Evolutionary conservation across 2,888 invertebrate genomes (phyloP), one percentile per base, ranked within the genome.

Genomic region (Griposia aprilina): DNA sequence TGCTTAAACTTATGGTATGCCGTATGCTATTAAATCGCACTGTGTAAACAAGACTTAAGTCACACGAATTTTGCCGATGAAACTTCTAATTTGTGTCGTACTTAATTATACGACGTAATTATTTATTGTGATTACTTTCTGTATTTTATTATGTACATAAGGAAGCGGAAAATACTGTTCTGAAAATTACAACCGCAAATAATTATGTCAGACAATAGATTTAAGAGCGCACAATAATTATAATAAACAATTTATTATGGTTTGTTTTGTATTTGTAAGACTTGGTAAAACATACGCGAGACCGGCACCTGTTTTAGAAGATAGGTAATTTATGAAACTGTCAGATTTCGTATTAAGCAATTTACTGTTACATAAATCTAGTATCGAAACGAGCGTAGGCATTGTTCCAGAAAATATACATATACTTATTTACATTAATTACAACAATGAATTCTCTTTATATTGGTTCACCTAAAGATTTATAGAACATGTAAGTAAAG

Each of bases 121-220:
- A 57, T 65, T 71, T 78, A 79, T 57, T 70, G 45, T 26, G 23
- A 78, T 78, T 41, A 48, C 8, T 30, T 50, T 70, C 55, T 63
- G 57, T 20, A 57, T 78, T 79, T 57, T 15, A 79, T 69, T 69
- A 41, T 20, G 45, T 30, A 63, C 26, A 26, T 70, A 50, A 41
- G 63, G 55, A 78, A 78, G 70, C 55, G 57, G 55, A 50, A 68
- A 62, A 48, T 78, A 57, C n/a, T 69, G 26, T 7, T 23, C 15
- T 23, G 48, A 50, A 78, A 78, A 78, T 70, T 65, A 78, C 30
- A 57, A 63, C 48, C 8, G 50, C 3, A n/a, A 48, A 70, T 70
- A 70, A 70, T 70, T 41, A 50, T 70, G 36, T 26, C 78, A 11
- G 23, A 70, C 63, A 57, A 70, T 48, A 63, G 23, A 78, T 69